Conservation (phyloP, 2,113 vertebrate species). For the Xyliphius kryptos region DNA sequence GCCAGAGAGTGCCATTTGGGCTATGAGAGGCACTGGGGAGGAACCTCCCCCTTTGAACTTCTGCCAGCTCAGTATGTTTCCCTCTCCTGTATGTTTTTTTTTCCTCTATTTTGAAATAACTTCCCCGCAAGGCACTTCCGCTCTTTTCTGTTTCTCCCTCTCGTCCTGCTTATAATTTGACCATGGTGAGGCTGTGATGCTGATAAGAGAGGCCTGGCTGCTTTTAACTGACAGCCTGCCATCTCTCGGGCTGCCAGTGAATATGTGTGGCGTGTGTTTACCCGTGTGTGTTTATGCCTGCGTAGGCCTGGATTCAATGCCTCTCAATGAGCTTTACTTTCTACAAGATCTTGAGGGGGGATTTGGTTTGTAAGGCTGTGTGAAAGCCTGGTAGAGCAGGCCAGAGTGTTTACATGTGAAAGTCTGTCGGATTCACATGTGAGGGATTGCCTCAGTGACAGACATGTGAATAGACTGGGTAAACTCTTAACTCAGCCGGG, state of each 20-base stretch:
- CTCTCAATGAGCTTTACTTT: conserved; percentile 20
- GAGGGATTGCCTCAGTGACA: conserved; percentile 29
- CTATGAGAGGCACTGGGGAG: conserved; percentile 53
- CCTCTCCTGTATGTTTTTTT: conserved; percentile 40
- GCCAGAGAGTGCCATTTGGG: conserved; percentile 70
- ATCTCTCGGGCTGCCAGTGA: conserved; percentile 42
- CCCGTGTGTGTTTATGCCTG: conserved; percentile 16
- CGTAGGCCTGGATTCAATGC: conserved; percentile 24
- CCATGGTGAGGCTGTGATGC: conserved; percentile 62
- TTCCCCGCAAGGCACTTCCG: conserved; percentile 64
- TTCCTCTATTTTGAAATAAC: conserved; percentile 51
- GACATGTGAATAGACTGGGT: conserved; percentile 29
- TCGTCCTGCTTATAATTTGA: conserved; percentile 49
- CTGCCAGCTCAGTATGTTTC: conserved; percentile 66
- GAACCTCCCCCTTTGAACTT: conserved; percentile 68
- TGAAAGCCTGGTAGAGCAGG: conserved; percentile 9
- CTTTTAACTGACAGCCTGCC: conserved; percentile 61
- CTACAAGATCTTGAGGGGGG: conserved; percentile 14
- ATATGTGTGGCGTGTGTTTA: conserved; percentile 24
- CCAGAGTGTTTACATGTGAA: conserved; percentile 8
- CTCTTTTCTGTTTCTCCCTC: conserved; percentile 46
- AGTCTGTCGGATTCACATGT: conserved; percentile 16
- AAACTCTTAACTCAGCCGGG: conserved; percentile 32
- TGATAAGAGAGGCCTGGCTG: conserved; percentile 64
- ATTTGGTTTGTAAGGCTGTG: conserved; percentile 16